These are phyloP conservation scores for Puma concolor DNA, from an alignment of 2,113 vertebrate species.

Conservation along the genomic window DNA sequence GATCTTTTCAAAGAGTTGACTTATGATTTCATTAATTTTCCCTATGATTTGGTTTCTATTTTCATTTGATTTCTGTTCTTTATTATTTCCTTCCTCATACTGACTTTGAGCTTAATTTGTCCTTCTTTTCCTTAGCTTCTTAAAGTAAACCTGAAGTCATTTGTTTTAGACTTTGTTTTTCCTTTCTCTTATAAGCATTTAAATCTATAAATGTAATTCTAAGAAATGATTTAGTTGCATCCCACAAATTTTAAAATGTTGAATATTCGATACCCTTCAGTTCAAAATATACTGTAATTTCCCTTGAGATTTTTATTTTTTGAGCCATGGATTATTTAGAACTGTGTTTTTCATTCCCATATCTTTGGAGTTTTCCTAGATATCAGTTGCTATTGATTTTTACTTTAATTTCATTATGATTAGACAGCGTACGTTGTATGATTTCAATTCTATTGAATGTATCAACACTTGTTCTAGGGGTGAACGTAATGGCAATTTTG, in stretches of 20 bases:
- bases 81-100: constrained; percentile 16
- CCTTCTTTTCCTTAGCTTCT: not conserved
- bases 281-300: constrained; percentile 41
- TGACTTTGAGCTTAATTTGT: not conserved
- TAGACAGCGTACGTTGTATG: not conserved
- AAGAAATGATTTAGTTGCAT: not conserved
- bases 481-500: constrained; percentile 53
- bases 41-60: not conserved
- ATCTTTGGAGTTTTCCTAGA: constrained; percentile 14
- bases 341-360: constrained; percentile 34
- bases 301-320: not conserved
- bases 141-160: not conserved
- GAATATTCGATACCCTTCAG: not conserved
- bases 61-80: not conserved
- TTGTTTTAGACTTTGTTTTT: not conserved
- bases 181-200: not conserved
- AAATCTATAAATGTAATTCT: not conserved
- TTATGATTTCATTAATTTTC: constrained; percentile 27
- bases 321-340: constrained; percentile 29
- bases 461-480: constrained; percentile 32
- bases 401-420: constrained; percentile 34
- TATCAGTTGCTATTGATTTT: constrained; percentile 43
- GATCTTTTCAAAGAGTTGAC: not conserved
- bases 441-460: constrained; percentile 34
- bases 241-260: constrained; percentile 5